phyloP scores from a whole-genome alignment of 2,888 invertebrate genomes.

The Argyresthia albistria region DNA sequence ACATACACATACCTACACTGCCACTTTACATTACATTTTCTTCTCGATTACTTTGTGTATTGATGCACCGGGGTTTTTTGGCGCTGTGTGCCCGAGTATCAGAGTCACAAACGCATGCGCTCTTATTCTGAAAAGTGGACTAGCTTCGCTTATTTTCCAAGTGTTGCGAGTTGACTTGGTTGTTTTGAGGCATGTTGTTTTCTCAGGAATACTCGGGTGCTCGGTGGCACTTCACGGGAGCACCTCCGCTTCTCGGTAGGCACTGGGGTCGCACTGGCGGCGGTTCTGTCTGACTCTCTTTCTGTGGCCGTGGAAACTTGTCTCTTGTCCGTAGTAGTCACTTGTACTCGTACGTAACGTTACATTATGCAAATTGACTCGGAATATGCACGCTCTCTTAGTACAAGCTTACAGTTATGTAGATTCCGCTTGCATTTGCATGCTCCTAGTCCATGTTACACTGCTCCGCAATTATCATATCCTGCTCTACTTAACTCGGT shows the following conservation, averaged over 20 bases:
- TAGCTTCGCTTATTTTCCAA: too few relatives aligned
- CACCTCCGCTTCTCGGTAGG: slow-evolving; percentile 48
- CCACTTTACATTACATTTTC: slow-evolving; percentile 51
- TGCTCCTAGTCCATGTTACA: slow-evolving; percentile 9
- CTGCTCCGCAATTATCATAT: background rate
- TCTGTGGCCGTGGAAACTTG: slow-evolving; percentile 65
- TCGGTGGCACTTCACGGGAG: slow-evolving; percentile 20
- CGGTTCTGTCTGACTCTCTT: slow-evolving; percentile 73
- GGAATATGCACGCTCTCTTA: slow-evolving; percentile 4
- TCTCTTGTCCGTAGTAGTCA: slow-evolving; percentile 37
- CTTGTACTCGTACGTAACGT: slow-evolving; percentile 20
- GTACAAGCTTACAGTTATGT: slow-evolving; percentile 4
- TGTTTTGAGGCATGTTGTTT: too few relatives aligned
- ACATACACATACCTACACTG: slow-evolving; percentile 63
- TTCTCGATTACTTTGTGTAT: background rate
- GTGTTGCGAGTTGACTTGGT: too few relatives aligned
- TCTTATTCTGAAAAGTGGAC: too few relatives aligned
- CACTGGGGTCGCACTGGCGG: slow-evolving; percentile 63
- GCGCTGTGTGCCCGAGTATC: too few relatives aligned
- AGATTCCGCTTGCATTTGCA: slow-evolving; percentile 9
- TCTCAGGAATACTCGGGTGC: background rate
- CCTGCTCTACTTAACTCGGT: background rate
- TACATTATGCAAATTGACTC: slow-evolving; percentile 3
- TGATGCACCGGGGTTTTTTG: background rate
- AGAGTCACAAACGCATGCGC: too few relatives aligned